Evolutionary conservation across 2,888 invertebrate genomes (phyloP).

Genomic region (Dermolepida albohirtum): DNA sequence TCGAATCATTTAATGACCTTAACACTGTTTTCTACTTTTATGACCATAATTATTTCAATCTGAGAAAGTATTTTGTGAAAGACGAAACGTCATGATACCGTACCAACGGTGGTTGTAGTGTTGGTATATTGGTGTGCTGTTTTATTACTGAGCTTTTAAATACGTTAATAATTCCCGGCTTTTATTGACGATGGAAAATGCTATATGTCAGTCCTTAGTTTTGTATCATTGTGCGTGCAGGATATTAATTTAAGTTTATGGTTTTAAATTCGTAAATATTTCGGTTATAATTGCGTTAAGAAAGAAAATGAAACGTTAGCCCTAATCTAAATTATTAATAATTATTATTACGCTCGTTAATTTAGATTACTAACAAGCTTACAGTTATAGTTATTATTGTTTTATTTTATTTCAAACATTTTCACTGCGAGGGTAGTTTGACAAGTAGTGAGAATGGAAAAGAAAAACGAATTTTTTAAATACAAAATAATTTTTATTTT

Average conservation of each 20-base stretch:
- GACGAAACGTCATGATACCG: not conserved
- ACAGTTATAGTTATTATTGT: no score
- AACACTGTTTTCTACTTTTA: constrained; percentile 31
- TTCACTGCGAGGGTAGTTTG: no score
- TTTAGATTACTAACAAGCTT: no score
- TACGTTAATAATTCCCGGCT: constrained; percentile 48
- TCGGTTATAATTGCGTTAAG: not conserved
- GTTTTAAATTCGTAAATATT: constrained; percentile 15
- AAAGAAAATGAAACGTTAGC: no score
- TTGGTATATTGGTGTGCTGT: constrained; percentile 46
- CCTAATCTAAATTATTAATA: no score
- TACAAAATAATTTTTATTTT: no score
- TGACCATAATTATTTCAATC: constrained; percentile 28
- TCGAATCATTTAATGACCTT: constrained; percentile 31
- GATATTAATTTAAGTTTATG: no score
- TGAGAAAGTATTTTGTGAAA: constrained; percentile 2
- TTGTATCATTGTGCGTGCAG: constrained; percentile 42
- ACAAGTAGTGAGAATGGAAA: no score
- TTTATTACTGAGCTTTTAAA: constrained; percentile 51
- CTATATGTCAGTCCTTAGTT: constrained; percentile 46
- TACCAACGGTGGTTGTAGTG: constrained; percentile 26
- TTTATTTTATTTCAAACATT: no score
- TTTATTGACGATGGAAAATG: constrained; percentile 48
- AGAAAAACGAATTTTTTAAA: no score
- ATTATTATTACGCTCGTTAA: no score